These are phyloP conservation scores for Coreoperca whiteheadi DNA, from an alignment of 2,113 vertebrate genomes.

Conservation along the genomic window DNA sequence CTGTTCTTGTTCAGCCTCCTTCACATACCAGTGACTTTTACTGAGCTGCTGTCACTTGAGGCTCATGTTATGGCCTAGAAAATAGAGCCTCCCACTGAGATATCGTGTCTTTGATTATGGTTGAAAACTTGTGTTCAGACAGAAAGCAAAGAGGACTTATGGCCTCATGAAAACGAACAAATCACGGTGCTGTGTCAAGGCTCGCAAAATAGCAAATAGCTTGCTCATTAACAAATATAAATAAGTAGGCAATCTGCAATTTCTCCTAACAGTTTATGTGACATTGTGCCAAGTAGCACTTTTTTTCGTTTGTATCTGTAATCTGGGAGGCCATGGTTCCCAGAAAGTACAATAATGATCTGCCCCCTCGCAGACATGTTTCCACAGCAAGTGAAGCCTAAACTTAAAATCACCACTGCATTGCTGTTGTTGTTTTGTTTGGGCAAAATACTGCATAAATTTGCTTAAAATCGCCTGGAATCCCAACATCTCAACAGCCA, in stretches of 20 bases:
- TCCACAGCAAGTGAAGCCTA: neutral
- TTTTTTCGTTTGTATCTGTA: neutral
- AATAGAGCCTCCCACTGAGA: neutral
- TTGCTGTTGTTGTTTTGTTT: neutral
- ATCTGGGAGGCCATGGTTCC: neutral
- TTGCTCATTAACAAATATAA: neutral
- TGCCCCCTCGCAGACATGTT: neutral
- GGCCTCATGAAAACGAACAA: neutral
- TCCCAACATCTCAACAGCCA: neutral
- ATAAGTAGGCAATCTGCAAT: neutral
- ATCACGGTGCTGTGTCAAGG: neutral
- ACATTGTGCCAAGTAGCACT: neutral
- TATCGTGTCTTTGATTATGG: neutral
- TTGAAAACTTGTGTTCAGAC: neutral
- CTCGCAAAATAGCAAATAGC: neutral
- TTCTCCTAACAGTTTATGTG: neutral
- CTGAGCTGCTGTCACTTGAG: neutral
- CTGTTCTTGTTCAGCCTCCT: neutral
- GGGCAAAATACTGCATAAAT: neutral
- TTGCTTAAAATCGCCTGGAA: neutral
- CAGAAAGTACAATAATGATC: neutral
- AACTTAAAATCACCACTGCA: neutral
- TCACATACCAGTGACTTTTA: neutral
- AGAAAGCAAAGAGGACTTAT: neutral
- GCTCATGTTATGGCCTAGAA: neutral